Evolutionary conservation across 2,113 vertebrate genomes (phyloP).

Genomic region (Otocyon megalotis): DNA sequence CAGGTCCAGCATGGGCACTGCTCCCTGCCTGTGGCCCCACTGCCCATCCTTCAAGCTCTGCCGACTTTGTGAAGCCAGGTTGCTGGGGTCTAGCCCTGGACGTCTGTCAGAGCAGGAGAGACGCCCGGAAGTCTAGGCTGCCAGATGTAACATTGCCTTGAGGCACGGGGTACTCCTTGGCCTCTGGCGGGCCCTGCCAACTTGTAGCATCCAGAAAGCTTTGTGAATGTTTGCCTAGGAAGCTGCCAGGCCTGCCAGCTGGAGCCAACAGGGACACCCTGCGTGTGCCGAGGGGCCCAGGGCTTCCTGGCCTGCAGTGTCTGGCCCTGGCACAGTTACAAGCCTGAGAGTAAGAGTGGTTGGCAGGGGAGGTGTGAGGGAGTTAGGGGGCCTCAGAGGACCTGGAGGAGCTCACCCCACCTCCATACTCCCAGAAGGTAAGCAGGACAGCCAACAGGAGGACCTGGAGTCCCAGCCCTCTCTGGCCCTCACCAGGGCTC

Average conservation of each 20-base stretch:
- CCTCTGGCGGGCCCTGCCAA: neutral
- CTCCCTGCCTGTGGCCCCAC: accelerated
- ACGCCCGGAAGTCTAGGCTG: neutral
- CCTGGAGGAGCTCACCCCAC: neutral
- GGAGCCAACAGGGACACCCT: neutral
- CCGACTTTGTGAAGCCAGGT: neutral
- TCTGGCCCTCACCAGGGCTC: neutral
- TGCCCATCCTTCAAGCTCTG: neutral
- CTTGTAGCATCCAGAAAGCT: neutral
- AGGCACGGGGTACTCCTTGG: neutral
- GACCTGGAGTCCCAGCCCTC: too few relatives aligned
- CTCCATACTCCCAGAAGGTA: neutral
- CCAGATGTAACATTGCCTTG: accelerated
- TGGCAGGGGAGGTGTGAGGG: neutral
- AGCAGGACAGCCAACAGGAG: neutral
- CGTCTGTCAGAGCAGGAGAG: neutral
- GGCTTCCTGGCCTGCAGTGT: neutral
- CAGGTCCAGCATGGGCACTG: accelerated
- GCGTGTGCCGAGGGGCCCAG: neutral
- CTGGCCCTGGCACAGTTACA: neutral
- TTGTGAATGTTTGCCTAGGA: neutral
- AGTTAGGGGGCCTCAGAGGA: neutral
- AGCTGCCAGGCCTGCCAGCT: neutral
- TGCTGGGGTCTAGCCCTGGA: neutral
- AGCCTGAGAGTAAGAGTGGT: neutral